These are phyloP conservation scores for Pasiphila rectangulata DNA, from an alignment of 2,888 invertebrate species.

Conservation along the genomic window DNA sequence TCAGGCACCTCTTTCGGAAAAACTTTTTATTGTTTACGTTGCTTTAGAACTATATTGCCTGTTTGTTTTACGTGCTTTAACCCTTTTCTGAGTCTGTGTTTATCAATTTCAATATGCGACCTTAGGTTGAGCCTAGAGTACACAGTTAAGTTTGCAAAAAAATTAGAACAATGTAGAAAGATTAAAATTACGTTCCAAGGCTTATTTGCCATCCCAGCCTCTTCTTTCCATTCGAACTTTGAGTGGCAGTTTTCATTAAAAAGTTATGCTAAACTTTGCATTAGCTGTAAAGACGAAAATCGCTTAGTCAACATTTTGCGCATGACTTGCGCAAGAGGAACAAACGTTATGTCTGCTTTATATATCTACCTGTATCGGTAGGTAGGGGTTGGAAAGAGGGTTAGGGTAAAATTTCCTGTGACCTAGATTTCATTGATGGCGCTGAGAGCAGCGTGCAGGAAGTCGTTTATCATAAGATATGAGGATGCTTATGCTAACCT, in stretches of 20 bases:
- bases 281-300: constrained; percentile 44
- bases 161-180: background rate
- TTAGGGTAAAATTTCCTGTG: constrained; percentile 57
- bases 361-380: constrained; percentile 31
- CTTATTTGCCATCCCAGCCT: constrained; percentile 21
- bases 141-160: background rate
- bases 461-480: constrained; percentile 41
- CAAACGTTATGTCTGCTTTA: constrained; percentile 35
- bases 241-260: constrained; percentile 40
- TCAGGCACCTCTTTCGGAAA: constrained; percentile 32
- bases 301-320: constrained; percentile 49
- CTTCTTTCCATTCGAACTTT: constrained; percentile 34
- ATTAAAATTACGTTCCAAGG: constrained; percentile 17
- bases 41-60: constrained; percentile 18
- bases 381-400: constrained; percentile 32
- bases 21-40: constrained; percentile 33
- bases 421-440: constrained; percentile 57
- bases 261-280: constrained; percentile 48
- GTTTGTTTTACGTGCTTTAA: constrained; percentile 9
- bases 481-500: constrained; percentile 30
- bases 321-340: constrained; percentile 72
- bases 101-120: constrained; percentile 1
- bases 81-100: constrained; percentile 9
- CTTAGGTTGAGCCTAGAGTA: background rate
- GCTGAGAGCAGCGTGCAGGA: constrained; percentile 32